phyloP scores from a whole-genome alignment of 2,113 vertebrate genomes.

The Eidolon helvum region DNA sequence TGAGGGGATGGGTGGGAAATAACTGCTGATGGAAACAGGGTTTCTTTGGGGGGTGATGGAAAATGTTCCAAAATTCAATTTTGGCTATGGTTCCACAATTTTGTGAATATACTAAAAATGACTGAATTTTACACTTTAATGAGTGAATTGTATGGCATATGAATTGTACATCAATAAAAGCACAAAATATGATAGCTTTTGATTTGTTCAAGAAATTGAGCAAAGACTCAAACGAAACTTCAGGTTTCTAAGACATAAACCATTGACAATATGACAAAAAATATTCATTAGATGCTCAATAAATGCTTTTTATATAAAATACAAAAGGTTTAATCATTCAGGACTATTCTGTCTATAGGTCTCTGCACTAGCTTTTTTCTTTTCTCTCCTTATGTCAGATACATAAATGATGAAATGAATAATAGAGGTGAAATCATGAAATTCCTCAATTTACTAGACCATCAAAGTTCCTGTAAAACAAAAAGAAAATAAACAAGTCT shows the following conservation, averaged over 20 bases:
- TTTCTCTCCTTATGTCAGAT: background rate
- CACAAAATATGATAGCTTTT: background rate
- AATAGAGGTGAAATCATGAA: background rate
- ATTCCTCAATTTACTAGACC: background rate
- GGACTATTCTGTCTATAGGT: background rate
- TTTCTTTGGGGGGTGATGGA: background rate
- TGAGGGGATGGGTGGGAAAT: accelerated
- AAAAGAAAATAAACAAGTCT: background rate
- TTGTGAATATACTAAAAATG: background rate
- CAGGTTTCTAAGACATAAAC: background rate
- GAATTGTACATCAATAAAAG: background rate
- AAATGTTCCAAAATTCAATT: background rate
- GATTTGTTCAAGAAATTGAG: background rate
- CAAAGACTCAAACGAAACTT: background rate
- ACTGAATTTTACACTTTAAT: background rate
- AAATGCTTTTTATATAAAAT: background rate
- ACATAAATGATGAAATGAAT: background rate
- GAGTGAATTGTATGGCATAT: background rate
- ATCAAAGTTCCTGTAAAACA: background rate
- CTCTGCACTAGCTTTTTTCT: background rate
- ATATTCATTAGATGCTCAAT: background rate
- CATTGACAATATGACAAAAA: background rate
- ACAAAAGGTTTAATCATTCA: background rate
- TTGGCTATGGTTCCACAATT: background rate
- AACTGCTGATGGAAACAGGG: background rate